Evolutionary conservation across 2,113 vertebrate genomes (phyloP), one percentile per base, ranked within the genome.

Genomic region (Sinocyclocheilus anshuiensis): DNA sequence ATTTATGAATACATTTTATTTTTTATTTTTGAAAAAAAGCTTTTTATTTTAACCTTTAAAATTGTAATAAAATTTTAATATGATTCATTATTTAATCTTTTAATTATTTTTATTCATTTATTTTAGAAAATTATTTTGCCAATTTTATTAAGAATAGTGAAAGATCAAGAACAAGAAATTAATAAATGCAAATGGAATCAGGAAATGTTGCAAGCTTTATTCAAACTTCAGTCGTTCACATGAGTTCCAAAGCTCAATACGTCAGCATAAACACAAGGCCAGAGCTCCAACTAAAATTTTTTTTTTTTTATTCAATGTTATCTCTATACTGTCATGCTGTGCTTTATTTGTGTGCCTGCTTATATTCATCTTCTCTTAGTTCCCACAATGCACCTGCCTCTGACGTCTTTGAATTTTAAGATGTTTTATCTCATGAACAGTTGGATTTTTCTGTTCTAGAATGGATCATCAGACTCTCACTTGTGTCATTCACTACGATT

Each of bases 401-500:
- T 77, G 53, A 42, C 5, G 1, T 29, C 42, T 39, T 36, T 69
- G 16, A n/a, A 7, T 50, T 77, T 12, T 75, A 42, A 24, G 26
- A 26, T 33, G 10, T 45, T 75, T 75, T 7, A 74, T 74, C 63
- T 81, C 24, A 20, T 16, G 59, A 57, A 61, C 78, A 22, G 75
- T 67, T 33, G 13, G 18, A 26, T 59, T 26, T 4, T 4, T 24
- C 26, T 45, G 5, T 42, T 55, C 50, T 39, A 20, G 16, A 39
- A 59, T 74, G 65, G 15, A 86, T 33, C 4, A 6, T 67, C 57
- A 24, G 61, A 16, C n/a, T 12, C 22, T n/a, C 33, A 45, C 75
- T 15, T 48, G 29, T 33, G 9, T n/a, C 86, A 48, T 81, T 87
- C 65, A n/a, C 26, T 26, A 59, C 20, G 6, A 76, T 45, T 87